phyloP scores from a whole-genome alignment of 2,113 vertebrate species.

The Amphiprion percula region DNA sequence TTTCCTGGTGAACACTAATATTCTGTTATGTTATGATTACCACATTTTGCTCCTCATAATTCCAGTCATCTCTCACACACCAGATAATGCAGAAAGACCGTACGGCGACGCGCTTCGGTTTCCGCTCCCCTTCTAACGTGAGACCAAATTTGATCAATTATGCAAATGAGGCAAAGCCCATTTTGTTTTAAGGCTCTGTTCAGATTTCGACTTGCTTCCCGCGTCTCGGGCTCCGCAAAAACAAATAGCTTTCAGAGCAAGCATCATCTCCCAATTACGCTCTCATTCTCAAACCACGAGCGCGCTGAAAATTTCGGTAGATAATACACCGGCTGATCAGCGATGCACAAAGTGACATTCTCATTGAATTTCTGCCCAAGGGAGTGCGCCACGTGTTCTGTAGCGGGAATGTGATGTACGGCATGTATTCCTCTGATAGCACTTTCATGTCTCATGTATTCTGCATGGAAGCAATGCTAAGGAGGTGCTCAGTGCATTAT shows the following conservation, averaged over 20 bases:
- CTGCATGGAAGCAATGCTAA: constrained; percentile 21
- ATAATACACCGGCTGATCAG: constrained; percentile 5
- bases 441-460: constrained; percentile 47
- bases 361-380: constrained; percentile 2
- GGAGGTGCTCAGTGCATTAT: constrained; percentile 30
- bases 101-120: neutral
- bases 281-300: constrained; percentile 23
- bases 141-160: constrained; percentile 60
- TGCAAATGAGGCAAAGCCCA: constrained; percentile 54
- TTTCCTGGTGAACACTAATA: constrained; percentile 58
- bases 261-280: constrained; percentile 28
- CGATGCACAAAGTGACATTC: constrained; percentile 22
- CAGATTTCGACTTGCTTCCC: constrained; percentile 50
- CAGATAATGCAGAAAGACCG: constrained; percentile 39
- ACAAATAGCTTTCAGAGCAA: constrained; percentile 50
- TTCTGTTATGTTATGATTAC: constrained; percentile 62
- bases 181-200: constrained; percentile 34
- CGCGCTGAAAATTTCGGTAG: neutral
- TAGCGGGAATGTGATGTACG: constrained; percentile 15
- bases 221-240: constrained; percentile 24
- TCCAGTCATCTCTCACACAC: constrained; percentile 43
- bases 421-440: constrained; percentile 34
- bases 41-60: constrained; percentile 48
- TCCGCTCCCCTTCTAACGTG: constrained; percentile 37
- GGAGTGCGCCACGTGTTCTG: constrained; percentile 10